Conservation (phyloP, 2,797 vertebrate species). For the Mallotus villosus region DNA sequence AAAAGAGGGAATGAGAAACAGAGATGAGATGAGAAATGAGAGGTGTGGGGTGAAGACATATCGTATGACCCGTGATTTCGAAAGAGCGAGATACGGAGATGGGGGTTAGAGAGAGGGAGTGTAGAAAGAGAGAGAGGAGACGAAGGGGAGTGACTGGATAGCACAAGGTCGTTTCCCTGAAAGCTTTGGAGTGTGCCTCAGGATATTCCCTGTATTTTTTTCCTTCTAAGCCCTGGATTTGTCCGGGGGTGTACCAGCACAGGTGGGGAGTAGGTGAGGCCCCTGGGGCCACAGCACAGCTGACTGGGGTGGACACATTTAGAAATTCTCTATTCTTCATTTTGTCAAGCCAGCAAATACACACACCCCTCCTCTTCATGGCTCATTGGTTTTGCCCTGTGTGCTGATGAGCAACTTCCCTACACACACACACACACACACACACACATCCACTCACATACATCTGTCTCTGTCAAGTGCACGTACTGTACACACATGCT, state of each 20-base stretch:
- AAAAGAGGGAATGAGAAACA: too few species aligned
- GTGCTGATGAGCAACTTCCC: conserved; percentile 13
- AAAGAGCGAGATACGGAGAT: too few species aligned
- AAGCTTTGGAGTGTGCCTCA: conserved; percentile 34
- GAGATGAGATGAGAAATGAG: too few species aligned
- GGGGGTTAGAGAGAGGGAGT: too few species aligned
- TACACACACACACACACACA: conserved; percentile 16
- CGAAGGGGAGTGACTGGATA: conserved; percentile 2
- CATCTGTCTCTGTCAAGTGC: neutral
- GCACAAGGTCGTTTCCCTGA: conserved; percentile 50
- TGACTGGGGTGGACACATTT: conserved; percentile 57
- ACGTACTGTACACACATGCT: too few species aligned
- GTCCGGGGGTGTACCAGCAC: conserved; percentile 2
- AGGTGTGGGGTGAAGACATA: too few species aligned
- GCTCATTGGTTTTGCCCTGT: conserved; percentile 31
- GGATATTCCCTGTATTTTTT: conserved; percentile 19
- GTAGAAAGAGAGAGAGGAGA: conserved; percentile 25
- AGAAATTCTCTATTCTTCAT: conserved; percentile 60
- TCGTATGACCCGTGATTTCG: too few species aligned
- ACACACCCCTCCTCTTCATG: conserved; percentile 21
- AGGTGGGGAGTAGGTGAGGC: conserved; percentile 29
- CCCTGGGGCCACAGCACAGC: conserved; percentile 1
- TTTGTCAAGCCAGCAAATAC: conserved; percentile 59
- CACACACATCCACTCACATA: conserved; percentile 11
- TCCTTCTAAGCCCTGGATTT: conserved; percentile 15